Evolutionary conservation across 2,797 vertebrate species (phyloP).

Genomic region (Nothura maculosa): DNA sequence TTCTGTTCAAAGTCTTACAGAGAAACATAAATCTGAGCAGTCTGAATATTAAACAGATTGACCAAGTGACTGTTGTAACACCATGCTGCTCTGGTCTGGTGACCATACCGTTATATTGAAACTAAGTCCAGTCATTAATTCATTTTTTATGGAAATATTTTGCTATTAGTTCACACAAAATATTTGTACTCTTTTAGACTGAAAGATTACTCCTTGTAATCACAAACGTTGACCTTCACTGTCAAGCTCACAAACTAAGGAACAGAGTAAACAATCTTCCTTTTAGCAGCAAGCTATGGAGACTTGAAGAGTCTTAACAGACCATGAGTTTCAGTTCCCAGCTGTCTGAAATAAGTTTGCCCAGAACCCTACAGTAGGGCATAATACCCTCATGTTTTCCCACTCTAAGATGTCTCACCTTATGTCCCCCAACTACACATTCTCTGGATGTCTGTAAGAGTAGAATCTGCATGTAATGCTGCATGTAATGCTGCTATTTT

Average conservation of each 20-base stretch:
- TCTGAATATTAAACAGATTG: not conserved
- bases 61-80: not conserved
- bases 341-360: not conserved
- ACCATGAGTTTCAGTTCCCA: not conserved
- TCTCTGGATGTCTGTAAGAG: not conserved
- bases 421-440: not conserved
- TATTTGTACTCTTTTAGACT: not conserved
- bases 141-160: not conserved
- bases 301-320: not conserved
- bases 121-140: not conserved
- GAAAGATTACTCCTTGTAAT: not conserved
- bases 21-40: not conserved
- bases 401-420: not conserved
- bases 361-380: not conserved
- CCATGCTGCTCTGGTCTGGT: not conserved
- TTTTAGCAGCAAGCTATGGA: not conserved
- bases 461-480: too few species aligned
- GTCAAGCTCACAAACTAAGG: not conserved
- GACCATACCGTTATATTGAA: not conserved
- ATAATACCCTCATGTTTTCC: not conserved
- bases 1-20: not conserved
- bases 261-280: not conserved
- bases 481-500: not conserved
- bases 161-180: not conserved
- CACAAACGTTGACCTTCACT: not conserved